phyloP scores from a whole-genome alignment of 2,113 vertebrate species.

The Peromyscus leucopus region DNA sequence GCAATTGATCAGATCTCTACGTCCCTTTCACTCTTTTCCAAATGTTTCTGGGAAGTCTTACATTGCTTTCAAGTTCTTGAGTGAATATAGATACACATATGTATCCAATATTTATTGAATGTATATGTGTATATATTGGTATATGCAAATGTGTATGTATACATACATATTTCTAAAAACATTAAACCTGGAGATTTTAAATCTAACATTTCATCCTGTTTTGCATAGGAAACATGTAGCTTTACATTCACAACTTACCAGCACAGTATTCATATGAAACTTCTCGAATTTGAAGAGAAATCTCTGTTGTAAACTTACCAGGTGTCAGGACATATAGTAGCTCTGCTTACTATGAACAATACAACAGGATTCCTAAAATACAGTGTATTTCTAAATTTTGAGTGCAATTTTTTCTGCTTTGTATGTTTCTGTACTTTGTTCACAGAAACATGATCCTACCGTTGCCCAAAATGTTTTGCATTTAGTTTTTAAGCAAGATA shows the following conservation, averaged over 20 bases:
- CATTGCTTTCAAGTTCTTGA: constrained; percentile 47
- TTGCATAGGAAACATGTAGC: constrained; percentile 51
- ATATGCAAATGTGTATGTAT: background rate
- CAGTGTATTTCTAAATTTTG: constrained; percentile 40
- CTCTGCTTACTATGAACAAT: background rate
- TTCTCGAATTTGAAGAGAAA: constrained; percentile 28
- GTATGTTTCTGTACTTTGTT: constrained; percentile 43
- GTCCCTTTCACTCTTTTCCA: constrained; percentile 16
- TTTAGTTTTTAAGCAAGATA: constrained; percentile 52
- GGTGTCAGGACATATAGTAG: constrained; percentile 39
- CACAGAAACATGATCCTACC: constrained; percentile 37
- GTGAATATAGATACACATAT: constrained; percentile 38
- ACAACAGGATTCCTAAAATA: constrained; percentile 35
- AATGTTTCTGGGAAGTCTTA: constrained; percentile 61
- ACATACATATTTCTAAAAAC: constrained; percentile 36
- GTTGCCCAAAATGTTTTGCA: constrained; percentile 56
- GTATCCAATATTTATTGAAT: background rate
- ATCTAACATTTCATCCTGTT: constrained; percentile 38
- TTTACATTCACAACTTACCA: constrained; percentile 58
- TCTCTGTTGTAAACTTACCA: constrained; percentile 32
- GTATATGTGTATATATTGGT: background rate
- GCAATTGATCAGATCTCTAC: constrained; percentile 12
- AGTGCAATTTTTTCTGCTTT: background rate
- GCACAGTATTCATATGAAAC: constrained; percentile 37
- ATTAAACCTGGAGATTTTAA: constrained; percentile 50